phyloP scores from a whole-genome alignment of 2,113 vertebrate genomes.

The Coptodon bakossiorum region DNA sequence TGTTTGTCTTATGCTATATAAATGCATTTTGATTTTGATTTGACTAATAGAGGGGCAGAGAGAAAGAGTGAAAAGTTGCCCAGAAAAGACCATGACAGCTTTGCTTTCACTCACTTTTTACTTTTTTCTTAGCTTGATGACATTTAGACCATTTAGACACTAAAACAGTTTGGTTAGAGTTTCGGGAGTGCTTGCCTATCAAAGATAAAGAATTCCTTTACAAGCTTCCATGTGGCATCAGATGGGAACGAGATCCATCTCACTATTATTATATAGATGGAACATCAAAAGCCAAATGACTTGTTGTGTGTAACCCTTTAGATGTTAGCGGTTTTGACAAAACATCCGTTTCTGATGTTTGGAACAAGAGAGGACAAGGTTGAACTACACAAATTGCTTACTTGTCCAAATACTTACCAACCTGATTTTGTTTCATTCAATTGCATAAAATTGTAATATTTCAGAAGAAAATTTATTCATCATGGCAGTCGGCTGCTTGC shows the following conservation, averaged over 20 bases:
- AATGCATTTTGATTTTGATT: neutral
- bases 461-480: neutral
- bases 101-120: neutral
- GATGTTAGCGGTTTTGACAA: neutral
- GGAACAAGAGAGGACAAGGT: neutral
- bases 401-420: neutral
- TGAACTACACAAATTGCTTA: neutral
- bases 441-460: neutral
- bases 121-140: neutral
- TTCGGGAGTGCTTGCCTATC: neutral
- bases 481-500: neutral
- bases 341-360: neutral
- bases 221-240: neutral
- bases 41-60: neutral
- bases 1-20: neutral
- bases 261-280: neutral
- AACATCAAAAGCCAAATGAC: neutral
- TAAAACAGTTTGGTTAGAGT: neutral
- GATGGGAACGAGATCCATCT: neutral
- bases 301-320: neutral
- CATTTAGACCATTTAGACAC: neutral
- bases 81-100: neutral
- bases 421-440: neutral
- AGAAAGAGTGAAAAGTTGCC: neutral
- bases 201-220: neutral